Evolutionary conservation across 1,140 invertebrate species (phyloP), one percentile per base, ranked within the genome.

Genomic region (Conus ventricosus): DNA sequence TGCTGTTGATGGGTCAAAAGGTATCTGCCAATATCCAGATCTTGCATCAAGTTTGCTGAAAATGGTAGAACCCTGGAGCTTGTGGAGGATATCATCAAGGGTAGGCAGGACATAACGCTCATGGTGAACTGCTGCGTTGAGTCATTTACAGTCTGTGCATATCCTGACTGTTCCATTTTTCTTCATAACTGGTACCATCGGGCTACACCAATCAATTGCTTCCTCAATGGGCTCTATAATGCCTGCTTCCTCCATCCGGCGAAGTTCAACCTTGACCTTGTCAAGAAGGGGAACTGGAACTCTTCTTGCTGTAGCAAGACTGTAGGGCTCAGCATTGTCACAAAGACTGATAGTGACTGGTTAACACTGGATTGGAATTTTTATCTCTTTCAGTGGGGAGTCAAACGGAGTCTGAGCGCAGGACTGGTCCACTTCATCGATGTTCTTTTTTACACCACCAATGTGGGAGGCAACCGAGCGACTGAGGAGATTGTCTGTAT

Each of bases 21-120:
- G 86, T 11, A 91, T 78, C 53, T 92, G 89, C 85, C 78, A 91
- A 88, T 90, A 90, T 51, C 89, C 87, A 25, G 53, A 80, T 5
- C 25, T 83, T 3, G 89, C 85, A 82, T 91, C 89, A 17, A 91
- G 23, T 51, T 87, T 89, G 6, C 23, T 25, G 60, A 90, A 90
- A 23, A 75, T 27, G 51, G 25, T 85, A 1, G 86, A 87, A 23
- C 67, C 88, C 11, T 20, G 20, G 17, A 91, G 75, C 84, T 67
- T 39, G 84, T 85, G 84, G 5, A 85, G 23, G 10, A 85, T 63
- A 13, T 67, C 84, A 39, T 85, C 84, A 15, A 85, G 23, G 17
- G 84, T 67, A 20, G 57, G 84, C 10, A 85, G 8, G 13, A 85
- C 25, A 25, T 67, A 85, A 7, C 57, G 51, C 53, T 85, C 84